A percentile compares a stretch with the other conserved stretches of the same genome.
Conservation (phyloP, 30 jellyfish, hydroid and myxozoan species). For the Cassiopea andromeda region DNA sequence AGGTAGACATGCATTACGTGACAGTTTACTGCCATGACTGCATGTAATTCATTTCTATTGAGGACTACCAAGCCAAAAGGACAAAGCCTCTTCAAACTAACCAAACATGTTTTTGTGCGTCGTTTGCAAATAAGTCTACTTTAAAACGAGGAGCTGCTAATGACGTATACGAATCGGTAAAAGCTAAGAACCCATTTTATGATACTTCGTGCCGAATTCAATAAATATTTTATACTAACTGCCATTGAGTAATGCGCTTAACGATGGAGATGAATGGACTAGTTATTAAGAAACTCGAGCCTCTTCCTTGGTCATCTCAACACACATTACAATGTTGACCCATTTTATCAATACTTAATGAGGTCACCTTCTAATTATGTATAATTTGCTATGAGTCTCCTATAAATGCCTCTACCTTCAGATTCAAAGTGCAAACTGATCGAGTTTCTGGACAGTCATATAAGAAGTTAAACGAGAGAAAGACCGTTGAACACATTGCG, state of each 20-base stretch:
- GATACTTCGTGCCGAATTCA: slow-evolving; percentile 22
- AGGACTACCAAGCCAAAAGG: neutral
- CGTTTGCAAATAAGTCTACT: slow-evolving; percentile 4
- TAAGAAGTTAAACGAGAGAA: neutral
- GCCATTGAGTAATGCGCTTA: slow-evolving; percentile 37
- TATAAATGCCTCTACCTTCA: slow-evolving; percentile 6
- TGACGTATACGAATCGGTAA: slow-evolving; percentile 9
- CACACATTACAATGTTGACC: neutral
- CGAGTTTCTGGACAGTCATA: neutral
- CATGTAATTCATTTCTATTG: neutral
- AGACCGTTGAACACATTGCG: neutral
- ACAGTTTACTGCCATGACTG: neutral
- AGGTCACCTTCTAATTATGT: slow-evolving; percentile 1
- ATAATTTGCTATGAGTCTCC: slow-evolving; percentile 8
- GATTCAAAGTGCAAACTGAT: neutral
- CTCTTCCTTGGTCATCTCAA: neutral
- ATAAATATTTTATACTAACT: neutral
- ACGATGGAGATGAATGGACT: neutral
- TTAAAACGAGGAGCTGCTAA: neutral
- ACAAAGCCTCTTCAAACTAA: neutral
- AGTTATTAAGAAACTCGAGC: neutral
- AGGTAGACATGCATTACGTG: neutral
- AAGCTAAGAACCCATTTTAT: neutral
- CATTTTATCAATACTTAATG: neutral
- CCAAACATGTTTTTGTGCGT: neutral